Base-by-base conservation (phyloP, 2,113 vertebrate species). In the Bungarus multicinctus region DNA sequence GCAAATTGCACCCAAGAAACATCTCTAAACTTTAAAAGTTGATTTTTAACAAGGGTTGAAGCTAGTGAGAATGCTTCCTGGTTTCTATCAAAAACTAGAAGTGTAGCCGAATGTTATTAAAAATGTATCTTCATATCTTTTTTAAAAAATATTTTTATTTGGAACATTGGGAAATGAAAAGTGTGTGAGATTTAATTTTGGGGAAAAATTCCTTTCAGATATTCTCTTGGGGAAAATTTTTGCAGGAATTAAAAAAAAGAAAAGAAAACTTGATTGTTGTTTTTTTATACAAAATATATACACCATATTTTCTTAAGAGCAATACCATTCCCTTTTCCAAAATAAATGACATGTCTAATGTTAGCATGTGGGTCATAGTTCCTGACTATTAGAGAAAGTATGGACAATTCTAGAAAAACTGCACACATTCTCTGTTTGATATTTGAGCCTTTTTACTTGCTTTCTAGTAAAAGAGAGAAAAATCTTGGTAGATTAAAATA, bases 301-400 rank as follows among this genome's bases (percentile, higher is more conserved):
- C 93, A 91, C 45, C 5, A 89, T 93, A 94, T 95, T 96, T 94
- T 92, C 25, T 1, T 25, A 93, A 95, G 95, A 94, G 93, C 85
- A 93, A 74, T 45, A 95, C 95, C 64, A 9, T 3, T 52, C 91
- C 0, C 90, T 93, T 93, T 95, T 95, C 92, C 90, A 85, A 93
- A 93, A n/a, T 39, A 57, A 39, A 91, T 94, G 91, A 25, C 9
- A 16, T 86, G 34, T 94, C 94, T 95, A 96, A 94, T 94, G 92
- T 94, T 95, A 94, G 7, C 93, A 90, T 93, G 64, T 92, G 97
- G 97, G 96, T 95, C 94, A 95, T 58, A 91, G 87, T 96, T 95
- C 92, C 94, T 93, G 96, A 96, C 95, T 90, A 88, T 96, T 96
- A 97, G 6, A 93, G 92, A 90, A 94, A 95, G 87, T 93, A 23